Evolutionary conservation across 2,888 invertebrate genomes (phyloP).

Genomic region (Notodonta dromedarius): DNA sequence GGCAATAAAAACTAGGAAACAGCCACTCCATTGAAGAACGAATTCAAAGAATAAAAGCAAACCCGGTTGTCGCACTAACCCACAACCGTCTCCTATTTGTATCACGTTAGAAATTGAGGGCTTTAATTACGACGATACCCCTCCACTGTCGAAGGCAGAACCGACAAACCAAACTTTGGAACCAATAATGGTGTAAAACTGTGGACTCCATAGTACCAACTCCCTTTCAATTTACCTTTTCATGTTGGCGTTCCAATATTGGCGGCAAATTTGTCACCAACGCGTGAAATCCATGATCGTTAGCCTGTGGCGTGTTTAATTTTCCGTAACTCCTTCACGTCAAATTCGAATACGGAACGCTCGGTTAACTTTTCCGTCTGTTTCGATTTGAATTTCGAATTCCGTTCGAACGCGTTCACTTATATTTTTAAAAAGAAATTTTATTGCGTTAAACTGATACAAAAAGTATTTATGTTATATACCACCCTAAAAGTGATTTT

Average conservation of each 20-base stretch:
- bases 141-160: constrained; percentile 10
- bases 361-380: constrained; percentile 20
- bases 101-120: constrained; percentile 17
- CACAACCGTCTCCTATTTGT: constrained; percentile 10
- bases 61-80: not conserved
- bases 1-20: too few relatives aligned
- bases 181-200: constrained; percentile 11
- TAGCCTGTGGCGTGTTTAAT: constrained; percentile 17
- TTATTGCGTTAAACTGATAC: too few relatives aligned
- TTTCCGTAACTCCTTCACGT: constrained; percentile 23
- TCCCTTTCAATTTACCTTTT: constrained; percentile 4
- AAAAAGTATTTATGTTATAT: too few relatives aligned
- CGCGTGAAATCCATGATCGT: constrained; percentile 6
- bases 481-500: not conserved
- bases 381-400: constrained; percentile 32
- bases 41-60: constrained; percentile 13
- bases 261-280: constrained; percentile 6
- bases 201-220: not conserved
- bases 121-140: constrained; percentile 27
- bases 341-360: constrained; percentile 22
- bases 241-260: constrained; percentile 9
- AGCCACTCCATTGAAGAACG: not conserved
- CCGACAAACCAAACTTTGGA: constrained; percentile 8
- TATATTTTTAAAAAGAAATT: constrained; percentile 11
- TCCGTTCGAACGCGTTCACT: not conserved